Evolutionary conservation across 2,113 vertebrate species (phyloP), one percentile per base, ranked within the genome.

Genomic region (Neomonachus schauinslandi): DNA sequence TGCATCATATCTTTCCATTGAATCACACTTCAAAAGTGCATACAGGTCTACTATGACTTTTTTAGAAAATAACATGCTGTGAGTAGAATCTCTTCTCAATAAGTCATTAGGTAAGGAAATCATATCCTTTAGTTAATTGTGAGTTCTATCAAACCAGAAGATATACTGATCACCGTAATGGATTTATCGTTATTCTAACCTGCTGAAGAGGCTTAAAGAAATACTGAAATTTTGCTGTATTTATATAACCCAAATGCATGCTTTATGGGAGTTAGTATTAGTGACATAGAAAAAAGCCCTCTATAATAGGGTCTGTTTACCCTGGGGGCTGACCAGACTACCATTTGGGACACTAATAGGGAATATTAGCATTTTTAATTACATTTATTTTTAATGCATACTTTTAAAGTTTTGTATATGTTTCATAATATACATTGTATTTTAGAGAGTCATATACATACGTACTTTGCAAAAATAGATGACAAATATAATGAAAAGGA

Each of bases 361-460:
- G 46, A 88, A 49, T 19, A n/a, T 57, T 22, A 71, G 16, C n/a
- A 91, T 16, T 39, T 82, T 87, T 71, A 31, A 84, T 67, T 28
- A 49, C 36, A 79, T 51, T 96, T 79, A 77, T 59, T n/a, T 91
- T 63, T 77, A 77, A 69, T 59, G 82, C 26, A 87, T 63, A 61
- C 3, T 55, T 82, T 65, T 63, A 21, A 84, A 91, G 46, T 76
- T 85, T 57, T 85, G 0, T 31, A 2, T 87, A 59, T 19, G 15
- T 42, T 95, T 91, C 51, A 53, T 67, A 49, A 77, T 33, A 10
- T n/a, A 59, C 21, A 46, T 21, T 71, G 5, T 72, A 90, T 65
- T 83, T 59, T 92, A 42, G 16, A 61, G 1, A 51, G 10, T 57
- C 24, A 6, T 49, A 71, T 9, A 36, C 33, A 77, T 22, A 14